Percentiles rank a stretch among this genome's conserved stretches.
phyloP scores from a whole-genome alignment of 2,113 vertebrate genomes.

The Illadopsis cleaveri region DNA sequence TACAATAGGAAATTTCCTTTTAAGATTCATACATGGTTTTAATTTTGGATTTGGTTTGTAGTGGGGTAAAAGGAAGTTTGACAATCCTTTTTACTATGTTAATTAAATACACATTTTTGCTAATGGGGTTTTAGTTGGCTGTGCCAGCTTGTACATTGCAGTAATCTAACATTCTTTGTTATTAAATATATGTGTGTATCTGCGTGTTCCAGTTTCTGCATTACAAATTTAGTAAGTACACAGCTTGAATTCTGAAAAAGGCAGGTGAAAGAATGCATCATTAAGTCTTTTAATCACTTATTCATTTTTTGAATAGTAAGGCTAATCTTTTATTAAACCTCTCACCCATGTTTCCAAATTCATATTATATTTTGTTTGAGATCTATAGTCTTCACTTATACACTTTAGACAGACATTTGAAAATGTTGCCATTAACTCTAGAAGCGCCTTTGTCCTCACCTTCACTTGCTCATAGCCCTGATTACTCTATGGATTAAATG shows the following conservation, averaged over 20 bases:
- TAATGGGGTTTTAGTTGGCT: neutral
- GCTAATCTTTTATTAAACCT: neutral
- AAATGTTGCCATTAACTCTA: neutral
- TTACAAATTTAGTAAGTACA: neutral
- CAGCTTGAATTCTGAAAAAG: neutral
- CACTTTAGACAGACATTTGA: neutral
- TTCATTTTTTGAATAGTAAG: neutral
- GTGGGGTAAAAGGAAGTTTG: neutral
- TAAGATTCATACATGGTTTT: constrained; percentile 33
- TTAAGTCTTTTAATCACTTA: neutral
- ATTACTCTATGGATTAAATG: neutral
- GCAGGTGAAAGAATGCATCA: neutral
- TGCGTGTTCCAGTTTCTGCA: neutral
- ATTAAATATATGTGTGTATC: neutral
- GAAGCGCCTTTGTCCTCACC: neutral
- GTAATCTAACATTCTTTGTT: neutral
- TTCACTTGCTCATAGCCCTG: neutral
- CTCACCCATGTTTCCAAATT: neutral
- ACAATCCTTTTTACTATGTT: constrained; percentile 10
- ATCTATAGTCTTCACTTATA: neutral
- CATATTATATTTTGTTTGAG: neutral
- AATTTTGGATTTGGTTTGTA: constrained; percentile 53
- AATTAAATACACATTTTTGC: constrained; percentile 21
- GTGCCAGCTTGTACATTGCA: neutral
- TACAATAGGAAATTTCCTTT: constrained; percentile 30